These are phyloP conservation scores for Harpalus rufipes DNA, from an alignment of 2,888 invertebrate genomes.

Conservation along the genomic window DNA sequence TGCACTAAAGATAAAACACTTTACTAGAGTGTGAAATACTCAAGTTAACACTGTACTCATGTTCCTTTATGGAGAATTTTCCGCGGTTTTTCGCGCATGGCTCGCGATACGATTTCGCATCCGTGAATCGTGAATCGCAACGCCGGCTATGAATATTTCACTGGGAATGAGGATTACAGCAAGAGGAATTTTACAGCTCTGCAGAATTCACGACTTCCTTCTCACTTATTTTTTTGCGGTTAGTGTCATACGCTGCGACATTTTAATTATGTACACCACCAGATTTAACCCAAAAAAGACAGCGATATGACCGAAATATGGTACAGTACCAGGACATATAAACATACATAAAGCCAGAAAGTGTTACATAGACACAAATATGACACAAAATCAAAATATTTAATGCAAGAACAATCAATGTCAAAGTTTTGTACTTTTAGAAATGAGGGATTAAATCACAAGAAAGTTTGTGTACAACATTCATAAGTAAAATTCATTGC, in stretches of 20 bases:
- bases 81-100: slow-evolving; percentile 31
- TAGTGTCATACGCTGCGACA: slow-evolving; percentile 7
- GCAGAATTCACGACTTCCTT: slow-evolving; percentile 25
- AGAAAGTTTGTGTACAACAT: no score
- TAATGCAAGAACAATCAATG: no score
- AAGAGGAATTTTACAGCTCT: slow-evolving; percentile 28
- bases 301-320: not conserved
- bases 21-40: not conserved
- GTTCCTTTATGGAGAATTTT: no score
- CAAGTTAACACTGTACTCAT: not conserved
- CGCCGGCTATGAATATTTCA: slow-evolving; percentile 52
- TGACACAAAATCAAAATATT: no score
- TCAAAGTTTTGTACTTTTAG: no score
- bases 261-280: slow-evolving; percentile 20
- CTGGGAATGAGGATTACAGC: slow-evolving; percentile 40
- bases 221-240: slow-evolving; percentile 8
- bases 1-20: not conserved
- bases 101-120: not conserved
- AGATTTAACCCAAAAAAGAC: not conserved
- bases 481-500: no score
- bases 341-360: no score
- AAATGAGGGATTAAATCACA: no score
- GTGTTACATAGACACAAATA: no score
- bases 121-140: slow-evolving; percentile 13
- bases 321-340: not conserved